Evolutionary conservation across 64 coral and sea anemone genomes (phyloP).

Genomic region (Stichodactyla helianthus): DNA sequence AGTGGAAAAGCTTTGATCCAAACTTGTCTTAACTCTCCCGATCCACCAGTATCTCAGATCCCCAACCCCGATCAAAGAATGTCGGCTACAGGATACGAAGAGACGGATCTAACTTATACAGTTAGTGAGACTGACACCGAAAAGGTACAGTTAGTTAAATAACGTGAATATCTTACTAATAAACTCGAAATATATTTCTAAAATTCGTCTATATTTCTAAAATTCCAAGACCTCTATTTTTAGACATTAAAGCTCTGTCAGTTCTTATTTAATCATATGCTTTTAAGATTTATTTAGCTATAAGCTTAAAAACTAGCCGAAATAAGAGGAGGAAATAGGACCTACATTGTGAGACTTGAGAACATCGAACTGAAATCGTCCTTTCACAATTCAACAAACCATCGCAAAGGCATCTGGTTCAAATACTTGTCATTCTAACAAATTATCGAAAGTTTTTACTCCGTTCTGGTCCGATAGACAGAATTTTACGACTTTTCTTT

Average conservation of each 20-base stretch:
- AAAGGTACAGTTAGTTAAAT: constrained; percentile 16
- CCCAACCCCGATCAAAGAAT: constrained; percentile 94
- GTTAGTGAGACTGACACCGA: constrained; percentile 75
- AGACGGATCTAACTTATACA: constrained; percentile 95
- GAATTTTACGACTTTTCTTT: background rate
- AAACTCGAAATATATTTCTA: background rate
- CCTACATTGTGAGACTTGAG: background rate
- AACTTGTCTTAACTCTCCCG: constrained; percentile 96
- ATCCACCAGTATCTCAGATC: constrained; percentile 90
- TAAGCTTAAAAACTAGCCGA: background rate
- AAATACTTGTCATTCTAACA: background rate
- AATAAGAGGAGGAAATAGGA: background rate
- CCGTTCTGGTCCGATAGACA: background rate
- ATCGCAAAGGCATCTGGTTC: background rate
- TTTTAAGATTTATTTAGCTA: background rate
- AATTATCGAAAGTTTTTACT: background rate
- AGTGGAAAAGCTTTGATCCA: constrained; percentile 98
- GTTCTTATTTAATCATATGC: background rate
- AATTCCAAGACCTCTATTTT: background rate
- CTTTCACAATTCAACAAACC: background rate
- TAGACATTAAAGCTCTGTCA: background rate
- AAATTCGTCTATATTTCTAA: background rate
- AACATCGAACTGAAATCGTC: background rate
- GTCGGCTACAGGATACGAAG: constrained; percentile 98
- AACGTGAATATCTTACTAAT: background rate